phyloP scores from a whole-genome alignment of 2,888 invertebrate species.

The Sthenelais limicola region DNA sequence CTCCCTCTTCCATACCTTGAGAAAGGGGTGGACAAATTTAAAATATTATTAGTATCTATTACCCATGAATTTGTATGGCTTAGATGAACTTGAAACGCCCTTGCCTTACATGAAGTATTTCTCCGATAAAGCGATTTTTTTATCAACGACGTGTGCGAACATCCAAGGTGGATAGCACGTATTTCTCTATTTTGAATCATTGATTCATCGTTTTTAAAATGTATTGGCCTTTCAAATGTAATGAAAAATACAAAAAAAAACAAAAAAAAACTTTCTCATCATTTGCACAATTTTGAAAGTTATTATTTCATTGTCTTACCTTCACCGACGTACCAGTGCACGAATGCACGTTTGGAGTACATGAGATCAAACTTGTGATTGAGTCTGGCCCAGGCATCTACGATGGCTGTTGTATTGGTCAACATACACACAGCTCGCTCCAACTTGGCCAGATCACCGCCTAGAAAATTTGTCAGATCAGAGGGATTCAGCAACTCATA shows the following conservation, averaged over 20 bases:
- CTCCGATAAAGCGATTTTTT: no score
- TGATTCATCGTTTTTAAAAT: not conserved
- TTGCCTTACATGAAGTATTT: no score
- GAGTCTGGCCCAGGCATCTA: conserved; percentile 70
- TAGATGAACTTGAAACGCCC: not conserved
- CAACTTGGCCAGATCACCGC: conserved; percentile 83
- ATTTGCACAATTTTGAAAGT: no score
- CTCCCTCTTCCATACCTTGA: conserved; percentile 35
- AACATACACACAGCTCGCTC: conserved; percentile 74
- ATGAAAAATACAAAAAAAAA: not conserved
- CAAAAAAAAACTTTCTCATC: not conserved
- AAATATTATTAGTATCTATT: not conserved
- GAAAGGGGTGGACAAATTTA: no score
- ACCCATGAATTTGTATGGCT: not conserved
- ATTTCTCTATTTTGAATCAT: not conserved
- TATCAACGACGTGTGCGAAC: no score
- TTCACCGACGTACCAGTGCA: conserved; percentile 73
- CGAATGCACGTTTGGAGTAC: conserved; percentile 63
- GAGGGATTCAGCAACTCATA: no score
- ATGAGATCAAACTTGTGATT: conserved; percentile 66
- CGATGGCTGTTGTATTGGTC: conserved; percentile 74
- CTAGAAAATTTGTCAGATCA: no score
- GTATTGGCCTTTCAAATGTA: not conserved
- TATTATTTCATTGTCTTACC: conserved; percentile 73
- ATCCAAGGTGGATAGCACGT: no score